Evolutionary conservation across 2,113 vertebrate genomes (phyloP).

Genomic region (Onychostoma macrolepis): DNA sequence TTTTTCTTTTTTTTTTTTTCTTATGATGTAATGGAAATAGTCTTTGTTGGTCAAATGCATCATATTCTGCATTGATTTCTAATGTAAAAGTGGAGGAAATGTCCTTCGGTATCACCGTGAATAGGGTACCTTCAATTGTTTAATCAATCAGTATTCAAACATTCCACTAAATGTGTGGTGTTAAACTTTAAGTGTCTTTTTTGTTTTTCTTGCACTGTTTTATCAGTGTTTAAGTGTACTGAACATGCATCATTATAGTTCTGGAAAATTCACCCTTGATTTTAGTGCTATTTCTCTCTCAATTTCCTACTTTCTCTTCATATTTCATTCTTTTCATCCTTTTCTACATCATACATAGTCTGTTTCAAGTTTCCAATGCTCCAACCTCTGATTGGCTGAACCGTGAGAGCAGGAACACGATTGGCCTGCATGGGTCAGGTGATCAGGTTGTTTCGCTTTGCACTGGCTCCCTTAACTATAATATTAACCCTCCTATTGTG

Average conservation of each 20-base stretch:
- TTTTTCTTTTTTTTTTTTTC: neutral
- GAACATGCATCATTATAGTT: conserved; percentile 9
- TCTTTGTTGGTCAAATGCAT: conserved; percentile 1
- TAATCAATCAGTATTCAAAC: neutral
- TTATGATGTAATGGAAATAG: neutral
- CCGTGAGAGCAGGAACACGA: conserved; percentile 78
- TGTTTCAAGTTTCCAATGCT: conserved; percentile 86
- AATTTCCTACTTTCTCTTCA: conserved; percentile 44
- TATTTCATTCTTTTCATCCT: conserved; percentile 42
- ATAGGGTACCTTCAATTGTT: conserved; percentile 6
- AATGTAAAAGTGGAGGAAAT: conserved; percentile 12
- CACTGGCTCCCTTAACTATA: conserved; percentile 54
- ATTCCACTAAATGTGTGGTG: conserved; percentile 10
- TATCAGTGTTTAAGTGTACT: neutral
- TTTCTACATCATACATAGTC: conserved; percentile 74
- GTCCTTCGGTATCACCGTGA: neutral
- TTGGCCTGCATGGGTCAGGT: conserved; percentile 70
- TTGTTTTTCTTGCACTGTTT: neutral
- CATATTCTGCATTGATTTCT: neutral
- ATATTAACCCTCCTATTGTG: conserved; percentile 53
- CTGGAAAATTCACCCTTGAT: neutral
- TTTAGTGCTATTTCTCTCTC: conserved; percentile 13
- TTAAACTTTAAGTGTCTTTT: neutral
- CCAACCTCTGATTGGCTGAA: conserved; percentile 87
- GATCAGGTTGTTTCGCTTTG: conserved; percentile 56